Evolutionary conservation across 1,140 invertebrate species (phyloP), one percentile per base, ranked within the genome.

Genomic region (Micrasema longulum): DNA sequence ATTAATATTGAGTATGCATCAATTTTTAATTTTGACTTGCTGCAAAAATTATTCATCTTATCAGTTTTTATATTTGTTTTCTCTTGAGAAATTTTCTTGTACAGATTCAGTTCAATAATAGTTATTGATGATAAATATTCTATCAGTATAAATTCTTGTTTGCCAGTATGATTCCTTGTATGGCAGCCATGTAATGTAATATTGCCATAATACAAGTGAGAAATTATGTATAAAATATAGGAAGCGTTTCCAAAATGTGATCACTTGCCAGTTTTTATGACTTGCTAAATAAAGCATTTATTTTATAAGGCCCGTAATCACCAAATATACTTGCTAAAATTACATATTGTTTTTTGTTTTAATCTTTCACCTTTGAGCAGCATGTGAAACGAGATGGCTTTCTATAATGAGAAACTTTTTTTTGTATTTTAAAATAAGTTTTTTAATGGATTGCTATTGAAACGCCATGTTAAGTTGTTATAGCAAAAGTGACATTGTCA

Each of bases 231-330:
- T n/a, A 20, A 60, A 36, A 60, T 26, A 26, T 64, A 64, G 26
- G 60, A 47, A 64, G 23, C n/a, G 22, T 45, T 45, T 64, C 22
- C n/a, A 66, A 23, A 67, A 41, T 73, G 72, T 73, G 72, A 73
- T 73, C 36, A 67, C 48, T 55, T 73, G 72, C 72, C 72, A 73
- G 72, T 73, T 62, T 43, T 68, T 67, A 60, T 73, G 26, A 67
- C 66, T 67, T 53, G 38, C 47, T 66, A 31, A 35, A 48, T 62
- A 57, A 26, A 67, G 43, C 20, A 62, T 62, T 50, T 31, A 20
- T 72, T 36, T 41, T 38, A 36, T 69, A 72, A 60, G 72, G 72
- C 72, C 72, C 43, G 72, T 73, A 73, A 16, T 53, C 41, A 73
- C 72, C 72, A 73, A 73, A 73, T 73, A 73, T 47, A 64, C 41